Percentiles rank a stretch among this genome's conserved stretches.
phyloP scores from a whole-genome alignment of 2,113 vertebrate genomes.

The Gymnogyps californianus region DNA sequence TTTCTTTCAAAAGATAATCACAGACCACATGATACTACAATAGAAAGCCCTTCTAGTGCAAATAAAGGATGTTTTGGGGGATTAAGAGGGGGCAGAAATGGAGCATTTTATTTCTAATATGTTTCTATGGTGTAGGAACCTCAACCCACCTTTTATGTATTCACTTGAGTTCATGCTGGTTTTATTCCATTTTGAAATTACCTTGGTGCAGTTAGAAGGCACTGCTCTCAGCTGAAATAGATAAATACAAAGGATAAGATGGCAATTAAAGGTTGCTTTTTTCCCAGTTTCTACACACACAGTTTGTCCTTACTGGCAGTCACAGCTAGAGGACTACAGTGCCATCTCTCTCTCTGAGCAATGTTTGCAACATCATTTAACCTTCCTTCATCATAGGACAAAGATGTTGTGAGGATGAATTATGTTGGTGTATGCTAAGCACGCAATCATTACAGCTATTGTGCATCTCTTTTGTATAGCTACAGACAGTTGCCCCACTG shows the following conservation, averaged over 20 bases:
- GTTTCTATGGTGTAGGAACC: neutral
- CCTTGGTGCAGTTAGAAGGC: neutral
- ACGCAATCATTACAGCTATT: neutral
- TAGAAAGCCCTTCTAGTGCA: neutral
- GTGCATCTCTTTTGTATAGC: neutral
- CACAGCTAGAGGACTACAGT: conserved; percentile 8
- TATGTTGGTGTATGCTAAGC: neutral
- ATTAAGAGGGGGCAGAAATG: neutral
- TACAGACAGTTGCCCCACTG: neutral
- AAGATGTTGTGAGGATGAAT: neutral
- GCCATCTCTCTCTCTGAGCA: conserved; percentile 2
- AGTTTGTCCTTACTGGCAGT: neutral
- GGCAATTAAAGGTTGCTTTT: neutral
- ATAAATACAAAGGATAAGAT: neutral
- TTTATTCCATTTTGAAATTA: neutral
- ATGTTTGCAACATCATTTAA: conserved; percentile 5
- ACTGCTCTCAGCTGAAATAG: neutral
- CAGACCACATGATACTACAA: neutral
- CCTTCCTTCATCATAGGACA: neutral
- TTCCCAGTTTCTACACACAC: neutral
- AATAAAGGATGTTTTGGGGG: neutral
- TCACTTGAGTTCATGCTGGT: neutral
- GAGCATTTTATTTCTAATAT: neutral
- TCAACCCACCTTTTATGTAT: neutral
- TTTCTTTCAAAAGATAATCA: neutral